Base-by-base conservation (phyloP, 2,797 vertebrate species). In the Etheostoma perlongum region DNA sequence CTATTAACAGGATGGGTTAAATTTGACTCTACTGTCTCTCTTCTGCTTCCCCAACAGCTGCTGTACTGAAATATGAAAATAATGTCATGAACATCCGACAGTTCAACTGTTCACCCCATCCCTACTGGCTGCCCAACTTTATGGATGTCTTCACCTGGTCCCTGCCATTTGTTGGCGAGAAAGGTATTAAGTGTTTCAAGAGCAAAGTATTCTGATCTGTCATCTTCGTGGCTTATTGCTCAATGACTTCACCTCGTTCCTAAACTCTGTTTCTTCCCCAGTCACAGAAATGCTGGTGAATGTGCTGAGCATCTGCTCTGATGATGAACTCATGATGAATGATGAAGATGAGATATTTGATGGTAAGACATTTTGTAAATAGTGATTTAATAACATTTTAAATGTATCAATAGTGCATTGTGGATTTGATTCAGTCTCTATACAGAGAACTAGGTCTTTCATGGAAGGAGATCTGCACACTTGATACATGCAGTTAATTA, bases 211-310 rank as follows among this genome's bases (percentile, higher is more conserved):
- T 44, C 4, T 60, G 9, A 42, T 66, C 30, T 27, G 19, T 67
- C 46, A 16, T n/a, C 42, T 47, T 21, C 23, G 13, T 15, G 18
- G 30, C 15, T 54, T 25, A 3, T 36, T 14, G 36, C 46, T 72
- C 40, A 10, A 2, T 53, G 25, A 52, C 60, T 21, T 62, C n/a
- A 59, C 40, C 19, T 54, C 40, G 54, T 49, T 25, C 21, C 23
- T 53, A 6, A 21, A 11, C 69, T 57, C 14, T 53, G 1, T 71
- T 67, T 84, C 25, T 19, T 48, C 73, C 85, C 49, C 90, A 99
- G 98, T 99, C 92, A 99, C 98, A 69, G 98, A 99, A 91, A 99
- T 99, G 98, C 95, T 99, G 95, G 98, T 99, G 78, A 99, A 99
- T 0, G 97, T 99, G 87, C 94, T 99, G 90, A 99, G 98, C 89